Evolutionary conservation across 2,888 invertebrate species (phyloP).

Genomic region (Drosophila suboccidentalis): DNA sequence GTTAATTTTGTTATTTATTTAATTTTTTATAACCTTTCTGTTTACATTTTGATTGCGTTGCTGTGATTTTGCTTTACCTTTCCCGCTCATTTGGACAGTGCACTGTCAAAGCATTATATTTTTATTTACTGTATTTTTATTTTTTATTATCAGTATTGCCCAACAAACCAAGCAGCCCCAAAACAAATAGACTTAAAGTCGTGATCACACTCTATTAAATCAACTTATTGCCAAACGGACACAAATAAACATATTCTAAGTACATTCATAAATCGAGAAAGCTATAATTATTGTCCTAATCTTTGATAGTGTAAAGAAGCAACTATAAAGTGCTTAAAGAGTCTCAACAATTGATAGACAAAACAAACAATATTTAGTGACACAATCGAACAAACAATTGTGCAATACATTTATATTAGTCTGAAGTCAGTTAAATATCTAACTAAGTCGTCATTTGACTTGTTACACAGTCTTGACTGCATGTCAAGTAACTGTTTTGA

Average conservation of each 20-base stretch:
- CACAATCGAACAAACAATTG: constrained; percentile 19
- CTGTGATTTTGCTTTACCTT: constrained; percentile 17
- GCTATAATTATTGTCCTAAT: constrained; percentile 14
- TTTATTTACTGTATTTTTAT: constrained; percentile 16
- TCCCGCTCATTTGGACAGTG: constrained; percentile 19
- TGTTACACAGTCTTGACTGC: not conserved
- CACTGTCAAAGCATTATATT: constrained; percentile 9
- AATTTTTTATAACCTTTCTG: constrained; percentile 63
- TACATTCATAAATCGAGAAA: constrained; percentile 6
- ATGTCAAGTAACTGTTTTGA: not conserved
- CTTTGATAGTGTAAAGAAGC: constrained; percentile 24
- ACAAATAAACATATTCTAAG: constrained; percentile 13
- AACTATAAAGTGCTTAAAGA: constrained; percentile 14
- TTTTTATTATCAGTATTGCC: constrained; percentile 46
- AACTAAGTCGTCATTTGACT: constrained; percentile 9
- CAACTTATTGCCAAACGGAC: constrained; percentile 37
- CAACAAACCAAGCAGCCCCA: constrained; percentile 24
- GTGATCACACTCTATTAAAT: constrained; percentile 62
- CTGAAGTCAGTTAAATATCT: not conserved
- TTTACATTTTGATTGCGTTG: constrained; percentile 72
- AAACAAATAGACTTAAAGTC: constrained; percentile 49
- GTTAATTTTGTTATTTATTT: constrained; percentile 72
- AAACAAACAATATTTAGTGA: constrained; percentile 19
- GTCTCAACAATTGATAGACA: constrained; percentile 19
- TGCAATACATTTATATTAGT: constrained; percentile 23